Evolutionary conservation across 1,140 invertebrate genomes (phyloP).

Genomic region (Trinorchestia longiramus): DNA sequence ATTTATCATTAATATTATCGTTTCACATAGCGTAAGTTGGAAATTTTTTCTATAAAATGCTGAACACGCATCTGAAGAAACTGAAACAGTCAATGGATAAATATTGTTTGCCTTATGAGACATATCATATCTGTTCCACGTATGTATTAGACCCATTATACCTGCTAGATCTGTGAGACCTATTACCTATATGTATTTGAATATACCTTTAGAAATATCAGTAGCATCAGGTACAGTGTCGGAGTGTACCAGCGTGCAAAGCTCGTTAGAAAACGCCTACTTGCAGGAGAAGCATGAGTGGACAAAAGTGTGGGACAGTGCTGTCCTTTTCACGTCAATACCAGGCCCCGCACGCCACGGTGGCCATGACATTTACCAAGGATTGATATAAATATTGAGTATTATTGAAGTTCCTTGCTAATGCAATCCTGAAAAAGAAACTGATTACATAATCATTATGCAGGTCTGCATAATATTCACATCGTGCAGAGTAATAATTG

Average conservation of each 20-base stretch:
- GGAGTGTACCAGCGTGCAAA: neutral
- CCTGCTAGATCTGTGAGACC: too few species aligned
- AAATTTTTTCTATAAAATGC: too few species aligned
- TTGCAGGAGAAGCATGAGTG: neutral
- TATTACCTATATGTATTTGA: too few species aligned
- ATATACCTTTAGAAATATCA: too few species aligned
- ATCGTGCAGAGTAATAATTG: neutral
- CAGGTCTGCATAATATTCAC: neutral
- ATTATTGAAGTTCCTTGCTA: neutral
- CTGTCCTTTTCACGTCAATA: neutral
- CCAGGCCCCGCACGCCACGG: neutral
- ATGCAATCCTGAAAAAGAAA: neutral
- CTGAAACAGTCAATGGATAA: too few species aligned
- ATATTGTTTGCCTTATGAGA: too few species aligned
- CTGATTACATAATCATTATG: neutral
- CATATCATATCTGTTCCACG: too few species aligned
- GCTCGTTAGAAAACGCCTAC: neutral
- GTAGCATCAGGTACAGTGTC: too few species aligned
- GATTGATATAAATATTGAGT: neutral
- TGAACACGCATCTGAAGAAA: too few species aligned
- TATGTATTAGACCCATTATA: too few species aligned
- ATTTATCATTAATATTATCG: too few species aligned
- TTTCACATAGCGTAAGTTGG: too few species aligned
- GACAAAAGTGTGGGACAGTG: neutral
- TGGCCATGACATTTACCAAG: neutral